Evolutionary conservation across 2,888 invertebrate species (phyloP).

Genomic region (Xestia ashworthii): DNA sequence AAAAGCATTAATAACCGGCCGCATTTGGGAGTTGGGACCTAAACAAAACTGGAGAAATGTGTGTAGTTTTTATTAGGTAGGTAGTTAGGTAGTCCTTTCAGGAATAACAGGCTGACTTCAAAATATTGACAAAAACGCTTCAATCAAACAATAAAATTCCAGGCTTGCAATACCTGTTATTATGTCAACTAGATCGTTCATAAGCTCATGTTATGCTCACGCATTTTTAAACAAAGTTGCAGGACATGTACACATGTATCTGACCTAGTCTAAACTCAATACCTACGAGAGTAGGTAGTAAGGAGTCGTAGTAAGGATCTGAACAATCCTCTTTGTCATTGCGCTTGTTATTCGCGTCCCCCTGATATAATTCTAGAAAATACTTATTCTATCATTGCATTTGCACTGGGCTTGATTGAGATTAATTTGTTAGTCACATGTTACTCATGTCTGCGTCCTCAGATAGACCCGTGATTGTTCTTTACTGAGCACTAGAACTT

Average conservation of each 20-base stretch:
- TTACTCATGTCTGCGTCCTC: conserved; percentile 15
- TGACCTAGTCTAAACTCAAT: neutral
- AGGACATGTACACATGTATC: neutral
- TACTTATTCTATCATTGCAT: conserved; percentile 25
- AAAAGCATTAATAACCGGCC: too few relatives aligned
- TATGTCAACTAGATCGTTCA: neutral
- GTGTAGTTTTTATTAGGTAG: neutral
- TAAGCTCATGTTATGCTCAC: neutral
- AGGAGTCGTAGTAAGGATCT: neutral
- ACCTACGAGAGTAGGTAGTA: neutral
- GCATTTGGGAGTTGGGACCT: neutral
- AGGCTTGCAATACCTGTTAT: neutral
- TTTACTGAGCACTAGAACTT: neutral
- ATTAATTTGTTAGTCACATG: conserved; percentile 23
- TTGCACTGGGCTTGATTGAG: conserved; percentile 28
- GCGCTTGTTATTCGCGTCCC: conserved; percentile 15
- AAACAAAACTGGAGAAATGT: neutral
- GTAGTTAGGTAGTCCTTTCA: too few relatives aligned
- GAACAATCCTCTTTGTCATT: conserved; percentile 10
- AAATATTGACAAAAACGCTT: neutral
- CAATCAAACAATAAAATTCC: neutral
- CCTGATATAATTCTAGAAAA: conserved; percentile 45
- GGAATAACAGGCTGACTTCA: neutral
- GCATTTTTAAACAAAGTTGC: neutral
- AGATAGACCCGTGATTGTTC: neutral